Percentiles rank a stretch among this genome's conserved stretches.
phyloP scores from a whole-genome alignment of 2,797 vertebrate species.

The Oryzias sinensis region DNA sequence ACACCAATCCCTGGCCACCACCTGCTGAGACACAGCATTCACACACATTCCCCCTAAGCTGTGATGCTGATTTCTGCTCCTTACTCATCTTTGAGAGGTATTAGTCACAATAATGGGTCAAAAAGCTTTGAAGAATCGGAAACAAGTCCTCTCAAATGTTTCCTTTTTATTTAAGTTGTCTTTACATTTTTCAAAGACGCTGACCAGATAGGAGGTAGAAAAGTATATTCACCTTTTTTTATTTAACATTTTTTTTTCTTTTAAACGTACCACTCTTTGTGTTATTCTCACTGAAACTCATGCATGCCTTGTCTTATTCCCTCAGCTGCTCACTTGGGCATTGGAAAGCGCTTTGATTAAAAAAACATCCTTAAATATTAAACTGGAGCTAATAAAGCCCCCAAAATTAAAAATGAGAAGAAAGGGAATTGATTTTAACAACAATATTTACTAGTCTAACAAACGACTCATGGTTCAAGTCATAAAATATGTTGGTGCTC shows the following conservation, averaged over 20 bases:
- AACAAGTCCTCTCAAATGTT: slow-evolving; percentile 46
- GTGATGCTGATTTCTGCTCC: slow-evolving; percentile 59
- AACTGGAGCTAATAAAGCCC: slow-evolving; percentile 23
- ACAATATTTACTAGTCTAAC: slow-evolving; percentile 5
- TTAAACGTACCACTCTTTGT: slow-evolving; percentile 29
- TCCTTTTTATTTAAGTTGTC: slow-evolving; percentile 34
- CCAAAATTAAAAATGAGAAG: neutral
- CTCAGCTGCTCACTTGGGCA: slow-evolving; percentile 44
- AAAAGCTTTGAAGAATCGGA: slow-evolving; percentile 43
- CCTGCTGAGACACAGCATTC: slow-evolving; percentile 85
- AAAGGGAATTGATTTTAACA: slow-evolving; percentile 20
- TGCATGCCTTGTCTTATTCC: slow-evolving; percentile 65
- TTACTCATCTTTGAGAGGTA: slow-evolving; percentile 45
- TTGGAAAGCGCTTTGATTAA: neutral
- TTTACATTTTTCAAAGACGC: slow-evolving; percentile 43
- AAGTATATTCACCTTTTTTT: slow-evolving; percentile 38
- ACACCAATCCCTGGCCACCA: slow-evolving; percentile 97
- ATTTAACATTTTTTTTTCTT: slow-evolving; percentile 9
- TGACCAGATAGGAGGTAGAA: slow-evolving; percentile 47
- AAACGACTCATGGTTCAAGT: slow-evolving; percentile 16
- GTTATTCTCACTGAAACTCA: slow-evolving; percentile 54
- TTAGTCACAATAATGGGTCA: slow-evolving; percentile 12
- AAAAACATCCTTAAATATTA: neutral
- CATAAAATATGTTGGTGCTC: slow-evolving; percentile 34
- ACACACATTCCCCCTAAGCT: slow-evolving; percentile 46